These are phyloP conservation scores for Andrena hattorfiana DNA, from an alignment of 2,888 invertebrate genomes.

Conservation along the genomic window DNA sequence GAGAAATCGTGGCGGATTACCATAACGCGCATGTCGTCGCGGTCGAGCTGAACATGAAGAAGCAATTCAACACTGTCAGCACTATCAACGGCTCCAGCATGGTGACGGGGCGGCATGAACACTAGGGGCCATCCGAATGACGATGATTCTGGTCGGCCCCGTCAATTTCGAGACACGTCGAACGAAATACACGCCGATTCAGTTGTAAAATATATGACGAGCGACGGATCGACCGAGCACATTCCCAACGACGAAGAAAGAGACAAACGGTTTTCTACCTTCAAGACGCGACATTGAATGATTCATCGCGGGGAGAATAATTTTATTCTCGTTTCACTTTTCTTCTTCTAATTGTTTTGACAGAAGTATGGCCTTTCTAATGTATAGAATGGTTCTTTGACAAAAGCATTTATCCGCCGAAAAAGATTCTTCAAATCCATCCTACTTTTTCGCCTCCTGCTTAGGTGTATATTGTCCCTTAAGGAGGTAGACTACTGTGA, in stretches of 20 bases:
- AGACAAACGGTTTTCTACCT: background rate
- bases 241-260: background rate
- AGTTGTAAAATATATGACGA: constrained; percentile 12
- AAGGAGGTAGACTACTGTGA: no score
- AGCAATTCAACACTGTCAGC: constrained; percentile 75
- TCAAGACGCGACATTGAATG: no score
- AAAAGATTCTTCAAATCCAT: no score
- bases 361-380: no score
- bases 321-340: no score
- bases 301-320: no score
- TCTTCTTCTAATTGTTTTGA: no score
- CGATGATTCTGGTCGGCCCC: background rate
- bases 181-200: background rate
- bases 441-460: no score
- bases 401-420: no score
- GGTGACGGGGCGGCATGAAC: background rate
- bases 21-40: constrained; percentile 77
- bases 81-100: constrained; percentile 76
- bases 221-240: background rate
- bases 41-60: constrained; percentile 78
- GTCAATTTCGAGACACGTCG: constrained; percentile 38
- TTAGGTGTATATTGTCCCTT: no score
- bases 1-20: constrained; percentile 47
- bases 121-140: background rate
- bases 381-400: no score